Base-by-base conservation (phyloP, 2,888 invertebrate species). In the Drosophila ustulata region DNA sequence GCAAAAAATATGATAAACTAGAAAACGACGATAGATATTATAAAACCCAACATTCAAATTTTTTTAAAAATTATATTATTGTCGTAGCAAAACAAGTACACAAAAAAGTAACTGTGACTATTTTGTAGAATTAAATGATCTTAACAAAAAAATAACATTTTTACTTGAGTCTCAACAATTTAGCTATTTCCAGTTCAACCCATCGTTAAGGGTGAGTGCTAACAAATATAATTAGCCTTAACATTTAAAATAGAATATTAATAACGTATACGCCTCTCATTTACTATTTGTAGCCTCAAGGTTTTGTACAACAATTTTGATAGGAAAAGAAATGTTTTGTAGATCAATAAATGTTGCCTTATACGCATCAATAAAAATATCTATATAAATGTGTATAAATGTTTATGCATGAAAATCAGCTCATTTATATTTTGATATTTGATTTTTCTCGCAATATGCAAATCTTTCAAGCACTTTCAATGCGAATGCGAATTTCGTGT, bases 391-490 rank as follows among this genome's bases (percentile, higher is more conserved):
- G 51, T 58, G 39, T 34, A 58, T 62, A 56, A 56, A 47, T 63
- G 49, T 64, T 43, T 56, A 56, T 18, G 50, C 26, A 59, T 43
- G 73, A 43, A 62, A 72, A 58, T 62, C 53, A 57, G 5, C 57
- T 55, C 57, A 72, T 59, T 52, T 63, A 56, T 63, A 34, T 59
- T 59, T 49, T 64, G 49, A 57, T 70, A 39, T 59, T 49, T 64
- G 45, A 57, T 70, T 70, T 70, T 51, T 49, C 45, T 56, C 23
- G 45, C 49, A 56, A 46, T 56, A 66, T 61, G 49, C 52, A 46
- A 57, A 70, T 71, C 53, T 47, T 67, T 52, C 11, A 62, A 62
- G 51, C 46, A 53, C 49, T 75, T 63, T 66, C 32, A 56, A 43
- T 63, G 28, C 51, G 43, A 55, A 61, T 52, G 34, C 34, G 37